Conservation (phyloP, 2,113 vertebrate species). For the Crypturellus undulatus region DNA sequence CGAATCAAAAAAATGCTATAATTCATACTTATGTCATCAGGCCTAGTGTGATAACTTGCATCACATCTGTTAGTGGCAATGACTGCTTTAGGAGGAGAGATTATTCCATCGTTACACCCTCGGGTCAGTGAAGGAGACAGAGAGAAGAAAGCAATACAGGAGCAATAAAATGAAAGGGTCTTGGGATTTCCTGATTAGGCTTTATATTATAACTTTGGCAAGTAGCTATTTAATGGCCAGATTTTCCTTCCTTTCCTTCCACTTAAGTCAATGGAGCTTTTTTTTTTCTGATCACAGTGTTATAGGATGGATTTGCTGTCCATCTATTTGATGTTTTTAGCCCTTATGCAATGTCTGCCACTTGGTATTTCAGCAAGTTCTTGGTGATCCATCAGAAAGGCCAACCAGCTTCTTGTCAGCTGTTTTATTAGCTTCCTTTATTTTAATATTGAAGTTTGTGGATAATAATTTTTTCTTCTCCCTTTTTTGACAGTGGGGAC, state of each 20-base stretch:
- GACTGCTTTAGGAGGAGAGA: not conserved
- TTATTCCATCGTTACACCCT: not conserved
- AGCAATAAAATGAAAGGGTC: not conserved
- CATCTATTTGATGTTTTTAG: slow-evolving; percentile 8
- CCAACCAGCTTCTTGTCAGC: slow-evolving; percentile 11
- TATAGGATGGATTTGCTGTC: not conserved
- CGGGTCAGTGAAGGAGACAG: slow-evolving; percentile 2
- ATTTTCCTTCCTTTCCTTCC: not conserved
- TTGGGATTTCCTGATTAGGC: not conserved
- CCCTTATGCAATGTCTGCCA: slow-evolving; percentile 35
- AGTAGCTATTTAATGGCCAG: not conserved
- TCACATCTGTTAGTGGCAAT: not conserved
- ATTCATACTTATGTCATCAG: not conserved
- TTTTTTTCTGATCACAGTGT: slow-evolving; percentile 28
- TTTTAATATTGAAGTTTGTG: slow-evolving; percentile 17
- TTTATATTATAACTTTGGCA: not conserved
- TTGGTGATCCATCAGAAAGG: slow-evolving; percentile 25
- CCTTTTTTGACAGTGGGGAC: slow-evolving; percentile 1
- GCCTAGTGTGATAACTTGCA: not conserved
- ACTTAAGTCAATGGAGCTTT: not conserved
- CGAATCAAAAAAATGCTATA: not conserved
- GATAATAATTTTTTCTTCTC: not conserved
- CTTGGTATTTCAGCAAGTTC: slow-evolving; percentile 26
- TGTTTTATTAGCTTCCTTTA: slow-evolving; percentile 46
- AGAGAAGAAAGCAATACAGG: not conserved